Evolutionary conservation across 1,140 invertebrate genomes (phyloP).

Genomic region (Drosophila trapezifrons): DNA sequence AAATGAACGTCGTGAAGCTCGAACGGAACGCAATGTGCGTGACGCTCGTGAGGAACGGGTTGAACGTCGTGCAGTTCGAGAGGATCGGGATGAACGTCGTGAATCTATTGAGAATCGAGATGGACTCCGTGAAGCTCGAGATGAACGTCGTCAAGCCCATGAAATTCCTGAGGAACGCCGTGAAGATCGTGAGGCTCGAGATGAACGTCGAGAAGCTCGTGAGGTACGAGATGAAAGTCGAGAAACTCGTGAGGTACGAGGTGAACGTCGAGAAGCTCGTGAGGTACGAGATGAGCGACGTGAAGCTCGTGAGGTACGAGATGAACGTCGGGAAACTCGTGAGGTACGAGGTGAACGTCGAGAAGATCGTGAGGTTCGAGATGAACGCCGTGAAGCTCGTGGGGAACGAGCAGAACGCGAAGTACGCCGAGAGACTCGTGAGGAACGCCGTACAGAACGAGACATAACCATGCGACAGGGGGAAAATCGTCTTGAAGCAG

Average conservation of each 20-base stretch:
- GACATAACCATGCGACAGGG: neutral
- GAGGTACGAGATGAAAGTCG: neutral
- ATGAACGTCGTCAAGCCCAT: neutral
- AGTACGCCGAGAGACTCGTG: neutral
- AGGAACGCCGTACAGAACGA: neutral
- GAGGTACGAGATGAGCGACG: neutral
- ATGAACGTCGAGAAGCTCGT: neutral
- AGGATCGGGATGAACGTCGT: constrained; percentile 2
- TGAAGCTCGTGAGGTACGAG: neutral
- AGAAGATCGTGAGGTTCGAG: neutral
- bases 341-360: constrained; percentile 3
- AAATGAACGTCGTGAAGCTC: neutral
- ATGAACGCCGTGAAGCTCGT: constrained; percentile 1
- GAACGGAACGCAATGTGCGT: neutral
- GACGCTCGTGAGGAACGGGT: neutral
- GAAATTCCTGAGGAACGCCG: neutral
- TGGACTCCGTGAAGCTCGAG: neutral
- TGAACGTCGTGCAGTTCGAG: neutral
- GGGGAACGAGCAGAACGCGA: neutral
- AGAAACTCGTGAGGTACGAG: neutral
- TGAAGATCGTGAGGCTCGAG: neutral
- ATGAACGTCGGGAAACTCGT: neutral
- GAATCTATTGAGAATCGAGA: neutral
- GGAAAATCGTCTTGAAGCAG: neutral
- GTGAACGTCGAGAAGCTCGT: neutral